A percentile compares a stretch with the other conserved stretches of the same genome.
phyloP scores from a whole-genome alignment of 2,113 vertebrate genomes.

The Ictalurus furcatus region DNA sequence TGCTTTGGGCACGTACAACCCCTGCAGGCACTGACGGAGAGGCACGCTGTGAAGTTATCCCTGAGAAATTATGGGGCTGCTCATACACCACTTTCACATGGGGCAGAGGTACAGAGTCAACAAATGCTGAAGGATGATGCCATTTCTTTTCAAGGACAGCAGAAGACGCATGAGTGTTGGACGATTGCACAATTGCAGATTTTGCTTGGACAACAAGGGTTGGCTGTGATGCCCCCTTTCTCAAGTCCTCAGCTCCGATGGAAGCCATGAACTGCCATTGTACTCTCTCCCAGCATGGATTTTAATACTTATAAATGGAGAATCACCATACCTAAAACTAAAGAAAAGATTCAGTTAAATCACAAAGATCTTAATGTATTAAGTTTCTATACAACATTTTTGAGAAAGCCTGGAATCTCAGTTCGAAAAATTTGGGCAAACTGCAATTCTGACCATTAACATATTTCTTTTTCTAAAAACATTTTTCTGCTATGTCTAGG shows the following conservation, averaged over 20 bases:
- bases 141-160: conserved; percentile 47
- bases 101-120: conserved; percentile 62
- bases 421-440: not conserved
- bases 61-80: conserved; percentile 58
- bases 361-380: not conserved
- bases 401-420: not conserved
- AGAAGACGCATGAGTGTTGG: conserved; percentile 27
- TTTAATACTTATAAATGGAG: conserved; percentile 41
- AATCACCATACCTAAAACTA: conserved; percentile 28
- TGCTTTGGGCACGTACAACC: conserved; percentile 19
- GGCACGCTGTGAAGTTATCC: conserved; percentile 61
- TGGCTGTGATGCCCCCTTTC: conserved; percentile 47
- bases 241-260: conserved; percentile 57
- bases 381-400: not conserved
- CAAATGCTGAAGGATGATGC: conserved; percentile 60
- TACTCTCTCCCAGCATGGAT: conserved; percentile 50
- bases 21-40: conserved; percentile 57
- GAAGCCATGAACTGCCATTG: conserved; percentile 77
- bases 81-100: conserved; percentile 60
- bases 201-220: conserved; percentile 34
- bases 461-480: not conserved
- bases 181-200: conserved; percentile 39
- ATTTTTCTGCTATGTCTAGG: not conserved
- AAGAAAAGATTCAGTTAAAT: not conserved
- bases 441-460: not conserved